Conservation (phyloP, 2,797 vertebrate species). For the Lemur catta region DNA sequence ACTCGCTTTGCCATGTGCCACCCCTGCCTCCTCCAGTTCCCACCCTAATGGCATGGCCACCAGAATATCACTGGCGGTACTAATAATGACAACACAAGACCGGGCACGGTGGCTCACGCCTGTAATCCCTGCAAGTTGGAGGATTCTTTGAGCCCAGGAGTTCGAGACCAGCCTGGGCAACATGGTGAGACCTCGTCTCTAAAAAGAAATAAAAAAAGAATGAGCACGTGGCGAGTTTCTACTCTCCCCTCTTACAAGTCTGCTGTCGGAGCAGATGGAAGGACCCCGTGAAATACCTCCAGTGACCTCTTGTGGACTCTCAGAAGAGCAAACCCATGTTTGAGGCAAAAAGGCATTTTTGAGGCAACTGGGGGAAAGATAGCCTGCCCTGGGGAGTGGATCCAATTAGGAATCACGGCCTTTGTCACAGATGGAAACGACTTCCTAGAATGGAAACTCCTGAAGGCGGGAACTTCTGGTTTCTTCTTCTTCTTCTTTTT, state of each 20-base stretch:
- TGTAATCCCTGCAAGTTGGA: not conserved
- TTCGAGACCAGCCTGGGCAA: not conserved
- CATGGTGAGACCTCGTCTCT: not conserved
- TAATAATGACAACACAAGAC: too few relatives aligned
- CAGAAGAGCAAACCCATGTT: rapidly evolving
- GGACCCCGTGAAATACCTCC: not conserved
- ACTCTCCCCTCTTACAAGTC: not conserved
- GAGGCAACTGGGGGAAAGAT: not conserved
- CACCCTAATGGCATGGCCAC: rapidly evolving
- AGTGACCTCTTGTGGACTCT: rapidly evolving
- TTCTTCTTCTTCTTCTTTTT: not conserved
- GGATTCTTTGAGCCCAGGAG: not conserved
- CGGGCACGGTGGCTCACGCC: not conserved
- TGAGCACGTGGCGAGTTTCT: not conserved
- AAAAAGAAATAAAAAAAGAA: not conserved
- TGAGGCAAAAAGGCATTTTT: not conserved
- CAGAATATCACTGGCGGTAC: rapidly evolving
- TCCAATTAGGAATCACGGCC: rapidly evolving
- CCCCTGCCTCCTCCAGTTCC: rapidly evolving
- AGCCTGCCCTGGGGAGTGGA: rapidly evolving
- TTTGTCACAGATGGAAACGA: rapidly evolving
- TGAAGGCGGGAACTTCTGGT: not conserved
- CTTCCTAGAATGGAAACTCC: not conserved
- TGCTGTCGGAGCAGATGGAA: rapidly evolving
- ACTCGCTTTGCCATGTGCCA: rapidly evolving